Base-by-base conservation (phyloP, 2,888 invertebrate species). In the Brenthis hecate region DNA sequence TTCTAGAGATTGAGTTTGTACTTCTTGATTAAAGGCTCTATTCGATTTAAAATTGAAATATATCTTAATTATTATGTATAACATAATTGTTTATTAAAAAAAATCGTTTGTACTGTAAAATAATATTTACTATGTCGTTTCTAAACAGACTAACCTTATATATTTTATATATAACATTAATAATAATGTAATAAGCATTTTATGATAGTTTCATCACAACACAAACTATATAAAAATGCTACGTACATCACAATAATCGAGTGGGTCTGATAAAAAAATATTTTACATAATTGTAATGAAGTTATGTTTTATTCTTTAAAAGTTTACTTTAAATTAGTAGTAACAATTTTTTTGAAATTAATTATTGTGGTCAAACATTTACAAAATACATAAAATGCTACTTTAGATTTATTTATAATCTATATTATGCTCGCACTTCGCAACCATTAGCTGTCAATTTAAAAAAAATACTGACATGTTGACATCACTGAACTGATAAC, bases 1-100 rank as follows among this genome's bases (percentile, higher is more conserved):
- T 75, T 89, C 87, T 68, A 90, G 80, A 23, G 88, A 82, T 70
- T 81, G 82, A 1, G 85, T 85, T 36, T 69, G 65, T 61, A 56
- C 57, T 60, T 69, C 60, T 69, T 61, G 66, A 11, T 54, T 13
- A 32, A 19, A n/a, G 13, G 32, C 56, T 48, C 71, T 71, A 48
- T 43, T 43, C 36, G 36, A 11, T 43, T 43, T 8, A 6, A 57
- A 36, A 19, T 19, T 19, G 23, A 23, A 56, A 32, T 6, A 48
- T 43, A 43, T n/a, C 13, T 50, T 58, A n/a, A 23, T 43, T 28
- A 16, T 14, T 16, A 55, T n/a, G 16, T 36, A 36, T 63, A 43
- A 11, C 11, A 43, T 43, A 43, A 43, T 8, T 8, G 6, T 36
- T 36, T 11, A 43, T 11, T 19, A 43, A 11, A 43, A 43, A 13